Conservation (phyloP, 2,797 vertebrate species). For the Bradypodion pumilum region DNA sequence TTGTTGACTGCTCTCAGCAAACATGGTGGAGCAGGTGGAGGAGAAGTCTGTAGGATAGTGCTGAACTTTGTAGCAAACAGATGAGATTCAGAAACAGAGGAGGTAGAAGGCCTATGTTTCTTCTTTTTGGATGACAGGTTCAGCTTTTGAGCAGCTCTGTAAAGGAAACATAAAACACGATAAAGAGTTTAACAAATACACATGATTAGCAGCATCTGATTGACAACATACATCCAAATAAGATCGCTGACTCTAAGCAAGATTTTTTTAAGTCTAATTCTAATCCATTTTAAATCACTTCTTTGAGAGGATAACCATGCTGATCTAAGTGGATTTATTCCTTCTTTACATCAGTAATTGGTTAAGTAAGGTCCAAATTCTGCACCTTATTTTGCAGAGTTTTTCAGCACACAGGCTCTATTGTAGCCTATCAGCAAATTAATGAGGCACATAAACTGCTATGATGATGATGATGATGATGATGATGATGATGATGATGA, state of each 20-base stretch:
- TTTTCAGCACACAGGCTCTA: background rate
- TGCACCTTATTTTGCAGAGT: background rate
- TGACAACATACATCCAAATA: background rate
- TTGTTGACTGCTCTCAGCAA: conserved; percentile 93
- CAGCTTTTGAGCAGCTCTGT: conserved; percentile 96
- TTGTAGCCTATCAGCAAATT: background rate
- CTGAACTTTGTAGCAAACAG: conserved; percentile 95
- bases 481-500: too few relatives aligned
- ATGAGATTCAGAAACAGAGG: conserved; percentile 83
- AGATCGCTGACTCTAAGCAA: background rate
- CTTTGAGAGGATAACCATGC: background rate
- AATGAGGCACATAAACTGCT: background rate
- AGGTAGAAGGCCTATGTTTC: conserved; percentile 80
- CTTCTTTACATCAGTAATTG: conserved; percentile 4
- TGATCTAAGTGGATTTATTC: conserved; percentile 4
- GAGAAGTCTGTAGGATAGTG: conserved; percentile 84
- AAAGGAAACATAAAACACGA: conserved; percentile 32
- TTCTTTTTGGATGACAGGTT: conserved; percentile 98
- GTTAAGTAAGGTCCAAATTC: conserved; percentile 1
- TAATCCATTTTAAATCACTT: background rate
- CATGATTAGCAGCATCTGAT: background rate
- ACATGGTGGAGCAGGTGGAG: conserved; percentile 94
- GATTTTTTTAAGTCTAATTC: background rate
- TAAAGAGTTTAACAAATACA: background rate
- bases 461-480: too few relatives aligned